A percentile compares a stretch with the other conserved stretches of the same genome.
phyloP scores from a whole-genome alignment of 1,140 invertebrate genomes.

The Battus philenor region DNA sequence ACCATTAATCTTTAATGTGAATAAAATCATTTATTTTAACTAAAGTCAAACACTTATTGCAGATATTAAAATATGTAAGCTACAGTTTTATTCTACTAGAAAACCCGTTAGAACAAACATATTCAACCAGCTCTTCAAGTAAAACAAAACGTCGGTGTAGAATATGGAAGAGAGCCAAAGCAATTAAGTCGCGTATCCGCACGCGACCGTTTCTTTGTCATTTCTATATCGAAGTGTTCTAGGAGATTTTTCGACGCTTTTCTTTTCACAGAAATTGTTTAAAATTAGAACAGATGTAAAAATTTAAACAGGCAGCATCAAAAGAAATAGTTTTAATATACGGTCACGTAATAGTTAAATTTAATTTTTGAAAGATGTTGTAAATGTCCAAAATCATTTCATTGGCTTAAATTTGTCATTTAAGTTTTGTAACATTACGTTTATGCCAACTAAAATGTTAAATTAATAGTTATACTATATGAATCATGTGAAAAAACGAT shows the following conservation, averaged over 20 bases:
- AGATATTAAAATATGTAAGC: not conserved
- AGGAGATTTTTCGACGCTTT: slow-evolving; percentile 11
- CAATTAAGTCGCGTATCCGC: slow-evolving; percentile 57
- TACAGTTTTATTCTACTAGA: not conserved
- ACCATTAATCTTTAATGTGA: too few species aligned
- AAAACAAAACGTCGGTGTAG: slow-evolving; percentile 15
- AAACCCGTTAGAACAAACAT: slow-evolving; percentile 1
- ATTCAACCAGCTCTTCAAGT: slow-evolving; percentile 19
- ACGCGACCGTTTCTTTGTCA: slow-evolving; percentile 30
- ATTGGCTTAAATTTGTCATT: too few species aligned
- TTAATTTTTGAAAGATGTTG: too few species aligned
- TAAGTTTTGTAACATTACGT: too few species aligned
- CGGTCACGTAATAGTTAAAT: too few species aligned
- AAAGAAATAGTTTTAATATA: not conserved
- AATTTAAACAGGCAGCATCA: not conserved
- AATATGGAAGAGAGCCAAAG: slow-evolving; percentile 58
- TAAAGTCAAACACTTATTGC: too few species aligned
- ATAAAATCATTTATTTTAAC: too few species aligned
- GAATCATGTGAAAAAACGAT: too few species aligned
- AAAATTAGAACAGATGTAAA: not conserved
- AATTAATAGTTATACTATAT: too few species aligned
- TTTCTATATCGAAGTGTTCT: not conserved
- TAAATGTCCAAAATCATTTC: too few species aligned
- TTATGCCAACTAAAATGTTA: too few species aligned
- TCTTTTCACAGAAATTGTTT: not conserved